phyloP scores from a whole-genome alignment of 2,888 invertebrate genomes.

The Muscina levida region DNA sequence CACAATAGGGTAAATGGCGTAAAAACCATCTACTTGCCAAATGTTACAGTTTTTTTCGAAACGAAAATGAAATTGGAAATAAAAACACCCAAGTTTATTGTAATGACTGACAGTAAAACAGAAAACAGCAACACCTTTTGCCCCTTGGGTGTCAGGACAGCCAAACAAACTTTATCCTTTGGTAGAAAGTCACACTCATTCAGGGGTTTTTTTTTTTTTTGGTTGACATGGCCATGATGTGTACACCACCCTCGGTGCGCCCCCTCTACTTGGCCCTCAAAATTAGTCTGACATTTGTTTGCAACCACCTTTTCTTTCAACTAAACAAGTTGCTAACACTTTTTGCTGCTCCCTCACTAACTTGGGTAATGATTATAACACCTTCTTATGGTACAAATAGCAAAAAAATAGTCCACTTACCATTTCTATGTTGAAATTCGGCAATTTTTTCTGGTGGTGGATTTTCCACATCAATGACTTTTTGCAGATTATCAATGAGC shows the following conservation, averaged over 20 bases:
- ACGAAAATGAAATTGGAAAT: background rate
- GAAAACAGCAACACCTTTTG: slow-evolving; percentile 34
- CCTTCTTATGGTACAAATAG: background rate
- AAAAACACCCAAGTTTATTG: slow-evolving; percentile 12
- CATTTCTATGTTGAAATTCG: slow-evolving; percentile 85
- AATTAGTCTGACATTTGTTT: background rate
- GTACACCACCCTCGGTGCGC: background rate
- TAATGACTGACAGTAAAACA: background rate
- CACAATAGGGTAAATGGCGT: background rate
- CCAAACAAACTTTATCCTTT: slow-evolving; percentile 31
- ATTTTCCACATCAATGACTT: slow-evolving; percentile 89
- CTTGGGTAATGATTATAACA: no score
- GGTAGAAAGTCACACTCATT: background rate
- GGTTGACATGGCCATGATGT: background rate
- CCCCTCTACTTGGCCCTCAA: no score
- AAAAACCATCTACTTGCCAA: slow-evolving; percentile 1
- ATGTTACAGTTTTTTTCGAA: slow-evolving; percentile 8
- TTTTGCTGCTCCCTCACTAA: no score
- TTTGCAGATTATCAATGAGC: slow-evolving; percentile 89
- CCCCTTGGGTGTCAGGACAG: slow-evolving; percentile 28
- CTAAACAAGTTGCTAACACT: no score
- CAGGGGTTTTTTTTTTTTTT: background rate
- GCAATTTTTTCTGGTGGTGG: slow-evolving; percentile 86
- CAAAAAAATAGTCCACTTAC: slow-evolving; percentile 78
- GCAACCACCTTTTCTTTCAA: background rate